These are phyloP conservation scores for Mixornis gularis DNA, from an alignment of 2,113 vertebrate genomes.

Conservation along the genomic window DNA sequence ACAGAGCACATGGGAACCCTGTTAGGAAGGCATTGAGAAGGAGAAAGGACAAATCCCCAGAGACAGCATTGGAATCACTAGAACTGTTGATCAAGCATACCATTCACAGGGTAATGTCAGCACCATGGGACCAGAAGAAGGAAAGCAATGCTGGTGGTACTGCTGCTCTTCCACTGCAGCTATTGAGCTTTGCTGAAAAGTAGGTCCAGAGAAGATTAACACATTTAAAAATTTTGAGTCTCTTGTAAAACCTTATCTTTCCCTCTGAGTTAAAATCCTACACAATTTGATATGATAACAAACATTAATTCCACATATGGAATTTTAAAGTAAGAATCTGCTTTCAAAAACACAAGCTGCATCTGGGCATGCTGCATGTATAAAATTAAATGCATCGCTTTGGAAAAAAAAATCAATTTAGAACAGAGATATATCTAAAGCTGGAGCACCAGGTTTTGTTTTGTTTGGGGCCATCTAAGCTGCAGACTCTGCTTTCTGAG, in stretches of 20 bases:
- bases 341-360: background rate
- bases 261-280: background rate
- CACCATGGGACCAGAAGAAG: background rate
- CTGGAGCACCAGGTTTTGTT: background rate
- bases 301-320: background rate
- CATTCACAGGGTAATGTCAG: background rate
- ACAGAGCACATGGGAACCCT: background rate
- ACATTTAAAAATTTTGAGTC: background rate
- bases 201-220: background rate
- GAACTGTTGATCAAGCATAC: background rate
- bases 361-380: background rate
- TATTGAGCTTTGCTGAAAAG: background rate
- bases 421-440: background rate
- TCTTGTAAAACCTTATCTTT: background rate
- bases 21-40: background rate
- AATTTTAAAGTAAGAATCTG: conserved; percentile 21
- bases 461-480: background rate
- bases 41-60: background rate
- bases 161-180: background rate
- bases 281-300: background rate
- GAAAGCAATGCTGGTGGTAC: background rate
- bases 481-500: background rate
- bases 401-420: background rate
- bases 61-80: background rate
- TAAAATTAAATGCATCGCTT: conserved; percentile 41